Conservation (phyloP, 2,797 vertebrate genomes). For the Hirundo rustica region DNA sequence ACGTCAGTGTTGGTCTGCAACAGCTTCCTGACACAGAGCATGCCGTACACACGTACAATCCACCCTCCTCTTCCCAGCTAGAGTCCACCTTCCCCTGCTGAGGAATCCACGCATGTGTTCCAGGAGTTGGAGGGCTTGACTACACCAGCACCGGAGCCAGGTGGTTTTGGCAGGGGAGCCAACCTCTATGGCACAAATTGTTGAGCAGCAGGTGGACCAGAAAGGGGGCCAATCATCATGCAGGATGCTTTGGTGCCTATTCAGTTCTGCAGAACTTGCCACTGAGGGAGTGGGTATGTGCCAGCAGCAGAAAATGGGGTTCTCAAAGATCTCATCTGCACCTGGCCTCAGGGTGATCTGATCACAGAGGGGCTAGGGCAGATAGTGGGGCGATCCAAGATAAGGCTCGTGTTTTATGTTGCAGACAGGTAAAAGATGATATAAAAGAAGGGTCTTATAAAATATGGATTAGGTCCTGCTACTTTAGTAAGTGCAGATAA, state of each 20-base stretch:
- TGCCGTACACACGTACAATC: background rate
- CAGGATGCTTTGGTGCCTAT: background rate
- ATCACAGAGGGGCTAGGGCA: background rate
- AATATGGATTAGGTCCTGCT: background rate
- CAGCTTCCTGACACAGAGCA: background rate
- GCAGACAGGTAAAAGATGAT: background rate
- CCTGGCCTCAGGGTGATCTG: background rate
- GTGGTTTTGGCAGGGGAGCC: background rate
- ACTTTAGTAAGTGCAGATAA: background rate
- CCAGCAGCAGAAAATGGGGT: background rate
- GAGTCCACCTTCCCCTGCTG: background rate
- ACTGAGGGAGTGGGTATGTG: background rate
- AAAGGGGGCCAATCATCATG: background rate
- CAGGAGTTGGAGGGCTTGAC: background rate
- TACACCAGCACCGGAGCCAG: background rate
- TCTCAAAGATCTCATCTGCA: background rate
- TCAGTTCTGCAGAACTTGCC: background rate
- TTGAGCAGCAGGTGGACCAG: background rate
- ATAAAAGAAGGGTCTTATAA: background rate
- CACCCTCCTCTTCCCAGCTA: background rate
- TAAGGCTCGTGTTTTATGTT: background rate
- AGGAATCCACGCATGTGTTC: background rate
- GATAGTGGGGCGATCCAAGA: background rate
- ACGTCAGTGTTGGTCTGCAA: background rate
- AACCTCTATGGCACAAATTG: accelerated